These are phyloP conservation scores for Cotesia typhae DNA, from an alignment of 1,140 invertebrate species.

Conservation along the genomic window DNA sequence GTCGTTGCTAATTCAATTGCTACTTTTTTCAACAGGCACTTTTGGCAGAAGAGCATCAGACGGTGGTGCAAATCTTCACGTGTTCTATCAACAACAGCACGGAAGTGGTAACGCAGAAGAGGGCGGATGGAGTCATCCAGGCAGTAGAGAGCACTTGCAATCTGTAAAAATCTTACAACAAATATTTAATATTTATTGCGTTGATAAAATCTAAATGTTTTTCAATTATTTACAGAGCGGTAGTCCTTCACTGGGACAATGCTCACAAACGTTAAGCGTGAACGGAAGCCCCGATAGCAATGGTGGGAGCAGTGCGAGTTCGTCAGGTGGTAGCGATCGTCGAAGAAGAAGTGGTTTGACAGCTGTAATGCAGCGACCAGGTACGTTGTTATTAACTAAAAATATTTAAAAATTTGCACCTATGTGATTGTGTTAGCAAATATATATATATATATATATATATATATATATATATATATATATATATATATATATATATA, in stretches of 20 bases:
- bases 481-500: not conserved
- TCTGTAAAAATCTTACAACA: constrained; percentile 51
- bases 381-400: constrained; percentile 63
- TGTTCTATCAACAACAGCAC: constrained; percentile 73
- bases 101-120: constrained; percentile 62
- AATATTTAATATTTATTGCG: constrained; percentile 22
- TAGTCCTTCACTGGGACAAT: constrained; percentile 65
- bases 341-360: constrained; percentile 80
- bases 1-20: constrained; percentile 24
- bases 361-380: constrained; percentile 87
- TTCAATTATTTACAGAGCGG: constrained; percentile 56
- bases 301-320: constrained; percentile 61
- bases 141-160: constrained; percentile 71
- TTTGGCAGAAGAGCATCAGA: constrained; percentile 94
- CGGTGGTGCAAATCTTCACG: constrained; percentile 92
- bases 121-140: constrained; percentile 71
- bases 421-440: constrained; percentile 3
- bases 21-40: constrained; percentile 69
- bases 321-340: constrained; percentile 65
- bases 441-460: not conserved
- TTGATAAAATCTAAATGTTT: not conserved
- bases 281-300: constrained; percentile 57
- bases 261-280: constrained; percentile 61
- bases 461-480: not conserved
- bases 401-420: constrained; percentile 1